A percentile compares a stretch with the other conserved stretches of the same genome.
phyloP scores from a whole-genome alignment of 1,140 invertebrate genomes.

The Conopomorpha cramerella region DNA sequence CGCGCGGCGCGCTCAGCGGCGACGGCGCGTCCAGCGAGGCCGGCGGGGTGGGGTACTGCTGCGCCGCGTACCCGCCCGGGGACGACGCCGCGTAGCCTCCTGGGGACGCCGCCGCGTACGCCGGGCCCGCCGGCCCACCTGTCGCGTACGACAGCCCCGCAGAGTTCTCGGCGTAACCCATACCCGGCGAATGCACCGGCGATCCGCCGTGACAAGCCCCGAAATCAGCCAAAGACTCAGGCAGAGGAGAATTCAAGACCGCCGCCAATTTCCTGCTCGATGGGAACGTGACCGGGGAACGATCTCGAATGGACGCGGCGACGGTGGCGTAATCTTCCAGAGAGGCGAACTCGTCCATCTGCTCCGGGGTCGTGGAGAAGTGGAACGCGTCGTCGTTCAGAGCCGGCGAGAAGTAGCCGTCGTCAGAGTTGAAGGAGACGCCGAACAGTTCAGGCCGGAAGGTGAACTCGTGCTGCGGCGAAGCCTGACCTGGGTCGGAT shows the following conservation, averaged over 20 bases:
- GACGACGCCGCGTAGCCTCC: constrained; percentile 68
- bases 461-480: constrained; percentile 61
- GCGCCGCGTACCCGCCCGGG: no score
- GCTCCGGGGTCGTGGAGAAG: constrained; percentile 68
- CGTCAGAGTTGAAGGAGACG: constrained; percentile 68
- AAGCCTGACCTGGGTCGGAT: constrained; percentile 68
- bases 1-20: constrained; percentile 55
- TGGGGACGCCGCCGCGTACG: constrained; percentile 57
- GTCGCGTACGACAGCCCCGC: constrained; percentile 41
- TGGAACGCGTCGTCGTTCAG: constrained; percentile 81
- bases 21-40: constrained; percentile 80
- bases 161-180: constrained; percentile 36
- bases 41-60: constrained; percentile 82
- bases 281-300: constrained; percentile 65
- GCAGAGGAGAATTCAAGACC: constrained; percentile 73
- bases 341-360: constrained; percentile 69
- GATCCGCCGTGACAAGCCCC: constrained; percentile 71
- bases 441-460: constrained; percentile 66
- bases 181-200: constrained; percentile 52
- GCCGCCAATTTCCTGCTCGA: constrained; percentile 75
- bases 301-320: constrained; percentile 59
- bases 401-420: constrained; percentile 74
- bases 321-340: constrained; percentile 68
- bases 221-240: constrained; percentile 80
- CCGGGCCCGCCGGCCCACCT: constrained; percentile 37